A percentile compares a stretch with the other conserved stretches of the same genome.
phyloP scores from a whole-genome alignment of 2,888 invertebrate species.

The Cinara cedri region DNA sequence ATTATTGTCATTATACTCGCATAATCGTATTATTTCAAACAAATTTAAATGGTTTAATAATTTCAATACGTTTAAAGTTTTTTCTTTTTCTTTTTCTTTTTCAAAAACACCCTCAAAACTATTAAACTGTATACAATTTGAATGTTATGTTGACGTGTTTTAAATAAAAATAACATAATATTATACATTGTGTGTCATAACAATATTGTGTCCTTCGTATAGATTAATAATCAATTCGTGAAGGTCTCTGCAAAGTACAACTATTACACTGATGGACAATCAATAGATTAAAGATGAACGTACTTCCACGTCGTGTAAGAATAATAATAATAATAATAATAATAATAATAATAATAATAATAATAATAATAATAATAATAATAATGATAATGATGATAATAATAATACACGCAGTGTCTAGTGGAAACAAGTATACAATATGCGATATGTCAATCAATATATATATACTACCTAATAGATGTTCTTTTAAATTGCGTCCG shows the following conservation, averaged over 20 bases:
- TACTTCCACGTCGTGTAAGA: background rate
- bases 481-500: slow-evolving; percentile 33
- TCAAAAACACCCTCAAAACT: background rate
- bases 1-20: too few species aligned
- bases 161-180: slow-evolving; percentile 24
- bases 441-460: slow-evolving; percentile 24
- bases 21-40: too few species aligned
- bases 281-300: slow-evolving; percentile 30
- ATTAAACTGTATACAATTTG: background rate
- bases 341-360: background rate
- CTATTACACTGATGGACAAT: slow-evolving; percentile 25
- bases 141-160: slow-evolving; percentile 6
- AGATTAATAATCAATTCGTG: slow-evolving; percentile 19
- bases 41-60: too few species aligned
- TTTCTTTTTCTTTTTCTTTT: too few species aligned
- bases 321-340: background rate
- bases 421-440: slow-evolving; percentile 13
- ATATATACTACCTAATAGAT: background rate
- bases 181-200: slow-evolving; percentile 3
- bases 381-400: background rate
- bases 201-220: slow-evolving; percentile 18
- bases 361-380: background rate
- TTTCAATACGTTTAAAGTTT: too few species aligned
- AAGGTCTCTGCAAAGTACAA: background rate
- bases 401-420: background rate